phyloP scores from a whole-genome alignment of 2,113 vertebrate species.

The Platysternon megacephalum region DNA sequence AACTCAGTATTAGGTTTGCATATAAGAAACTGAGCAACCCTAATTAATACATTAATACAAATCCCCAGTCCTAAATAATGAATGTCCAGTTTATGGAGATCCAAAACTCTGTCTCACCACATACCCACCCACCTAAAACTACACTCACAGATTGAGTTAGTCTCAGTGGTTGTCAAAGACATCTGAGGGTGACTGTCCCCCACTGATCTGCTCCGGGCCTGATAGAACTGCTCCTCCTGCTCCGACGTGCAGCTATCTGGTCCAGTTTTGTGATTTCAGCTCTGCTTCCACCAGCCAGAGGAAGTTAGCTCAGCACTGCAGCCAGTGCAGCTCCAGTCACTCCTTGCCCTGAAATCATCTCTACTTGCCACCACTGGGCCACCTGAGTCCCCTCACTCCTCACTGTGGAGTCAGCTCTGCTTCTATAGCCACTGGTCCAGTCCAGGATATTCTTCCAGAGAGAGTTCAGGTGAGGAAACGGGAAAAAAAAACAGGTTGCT shows the following conservation, averaged over 20 bases:
- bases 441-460: neutral
- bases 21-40: neutral
- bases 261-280: neutral
- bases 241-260: neutral
- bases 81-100: neutral
- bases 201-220: neutral
- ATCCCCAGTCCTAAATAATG: neutral
- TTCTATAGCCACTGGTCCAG: neutral
- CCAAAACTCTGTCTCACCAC: neutral
- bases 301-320: too few species aligned
- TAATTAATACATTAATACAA: neutral
- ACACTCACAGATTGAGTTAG: neutral
- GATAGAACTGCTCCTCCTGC: neutral
- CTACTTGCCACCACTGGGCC: neutral
- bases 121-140: neutral
- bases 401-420: neutral
- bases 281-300: neutral
- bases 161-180: rapidly evolving
- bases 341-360: neutral
- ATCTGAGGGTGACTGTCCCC: neutral
- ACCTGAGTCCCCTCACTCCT: neutral
- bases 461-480: neutral
- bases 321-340: neutral
- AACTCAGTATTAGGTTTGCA: neutral
- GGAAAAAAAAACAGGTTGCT: neutral